These are phyloP conservation scores for Ectropis crepuscularia DNA, from an alignment of 2,888 invertebrate genomes.

Conservation along the genomic window DNA sequence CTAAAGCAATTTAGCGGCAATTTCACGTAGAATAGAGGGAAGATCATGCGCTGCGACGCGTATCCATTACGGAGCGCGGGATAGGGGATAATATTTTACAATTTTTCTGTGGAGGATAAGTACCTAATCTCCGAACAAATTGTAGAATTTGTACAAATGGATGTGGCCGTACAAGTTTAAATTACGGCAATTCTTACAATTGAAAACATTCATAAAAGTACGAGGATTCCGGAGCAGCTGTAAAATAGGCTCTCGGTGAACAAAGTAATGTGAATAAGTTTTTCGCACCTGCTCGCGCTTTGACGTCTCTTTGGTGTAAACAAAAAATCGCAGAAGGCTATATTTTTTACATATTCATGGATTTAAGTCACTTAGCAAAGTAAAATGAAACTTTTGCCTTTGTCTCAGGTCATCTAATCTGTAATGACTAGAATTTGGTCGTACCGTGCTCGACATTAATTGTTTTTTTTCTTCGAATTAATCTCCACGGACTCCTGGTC, in stretches of 20 bases:
- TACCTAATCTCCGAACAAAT: constrained; percentile 46
- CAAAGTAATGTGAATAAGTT: constrained; percentile 65
- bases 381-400: background rate
- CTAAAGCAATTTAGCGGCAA: constrained; percentile 32
- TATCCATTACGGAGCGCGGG: constrained; percentile 32
- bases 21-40: constrained; percentile 31
- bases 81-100: constrained; percentile 34
- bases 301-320: constrained; percentile 46
- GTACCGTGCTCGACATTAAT: no score
- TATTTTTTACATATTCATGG: background rate
- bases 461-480: no score
- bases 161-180: constrained; percentile 59
- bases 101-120: constrained; percentile 35
- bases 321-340: constrained; percentile 28
- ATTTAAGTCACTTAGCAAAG: background rate
- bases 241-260: constrained; percentile 55
- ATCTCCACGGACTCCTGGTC: no score
- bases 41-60: constrained; percentile 33
- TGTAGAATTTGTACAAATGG: constrained; percentile 52
- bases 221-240: constrained; percentile 58
- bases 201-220: constrained; percentile 61
- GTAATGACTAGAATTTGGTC: no score
- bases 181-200: constrained; percentile 64
- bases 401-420: no score
- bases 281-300: constrained; percentile 64